A percentile compares a stretch with the other conserved stretches of the same genome.
These are phyloP conservation scores for Hycleus cichorii DNA, from an alignment of 1,140 invertebrate genomes.

Conservation along the genomic window DNA sequence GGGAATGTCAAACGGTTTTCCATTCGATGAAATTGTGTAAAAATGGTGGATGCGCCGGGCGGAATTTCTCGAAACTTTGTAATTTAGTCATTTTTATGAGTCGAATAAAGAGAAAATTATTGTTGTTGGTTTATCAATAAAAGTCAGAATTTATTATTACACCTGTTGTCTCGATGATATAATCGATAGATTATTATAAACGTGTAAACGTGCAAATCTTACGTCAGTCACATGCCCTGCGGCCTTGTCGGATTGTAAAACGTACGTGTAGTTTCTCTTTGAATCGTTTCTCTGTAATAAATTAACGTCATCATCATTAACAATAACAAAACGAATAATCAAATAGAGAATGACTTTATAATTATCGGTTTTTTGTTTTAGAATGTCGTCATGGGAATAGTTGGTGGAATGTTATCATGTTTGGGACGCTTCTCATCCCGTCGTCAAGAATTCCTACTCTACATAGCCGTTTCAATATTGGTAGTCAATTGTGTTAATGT, in stretches of 20 bases:
- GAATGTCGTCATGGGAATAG: conserved; percentile 43
- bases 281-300: no score
- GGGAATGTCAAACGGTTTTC: no score
- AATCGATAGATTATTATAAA: not conserved
- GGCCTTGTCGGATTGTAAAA: not conserved
- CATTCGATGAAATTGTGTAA: not conserved
- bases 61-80: not conserved
- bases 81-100: no score
- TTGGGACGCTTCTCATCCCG: conserved; percentile 37
- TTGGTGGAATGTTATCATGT: conserved; percentile 40
- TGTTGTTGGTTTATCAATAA: no score
- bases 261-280: not conserved
- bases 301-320: no score
- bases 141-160: not conserved
- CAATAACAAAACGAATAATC: no score
- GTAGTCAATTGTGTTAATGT: conserved; percentile 42
- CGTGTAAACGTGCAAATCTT: not conserved
- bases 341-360: no score
- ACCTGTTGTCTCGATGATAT: not conserved
- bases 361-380: conserved; percentile 15
- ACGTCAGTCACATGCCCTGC: not conserved
- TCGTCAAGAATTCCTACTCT: conserved; percentile 43
- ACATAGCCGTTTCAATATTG: conserved; percentile 42
- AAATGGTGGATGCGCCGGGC: conserved; percentile 1
- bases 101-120: no score